Evolutionary conservation across 2,888 invertebrate species (phyloP).

Genomic region (Sarcophaga rosellei): DNA sequence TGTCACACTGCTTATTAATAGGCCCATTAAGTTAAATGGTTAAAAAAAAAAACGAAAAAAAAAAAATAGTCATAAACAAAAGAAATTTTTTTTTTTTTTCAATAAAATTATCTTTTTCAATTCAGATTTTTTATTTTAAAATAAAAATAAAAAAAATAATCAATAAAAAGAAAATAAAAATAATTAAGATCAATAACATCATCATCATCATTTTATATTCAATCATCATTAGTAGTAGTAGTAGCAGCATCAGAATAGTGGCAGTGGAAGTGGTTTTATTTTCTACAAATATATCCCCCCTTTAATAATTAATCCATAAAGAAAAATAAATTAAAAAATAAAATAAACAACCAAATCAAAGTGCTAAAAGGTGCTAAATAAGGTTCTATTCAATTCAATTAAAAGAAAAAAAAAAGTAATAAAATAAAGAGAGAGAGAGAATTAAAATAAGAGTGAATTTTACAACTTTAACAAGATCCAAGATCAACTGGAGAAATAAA

Average conservation of each 20-base stretch:
- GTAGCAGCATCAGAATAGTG: neutral
- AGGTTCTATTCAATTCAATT: neutral
- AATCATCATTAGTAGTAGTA: conserved; percentile 25
- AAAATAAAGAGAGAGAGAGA: neutral
- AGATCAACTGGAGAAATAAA: no score
- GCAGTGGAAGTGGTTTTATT: neutral
- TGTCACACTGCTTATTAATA: no score
- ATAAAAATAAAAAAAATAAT: conserved; percentile 15
- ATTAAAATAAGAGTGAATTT: neutral
- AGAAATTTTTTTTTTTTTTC: neutral
- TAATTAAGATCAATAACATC: conserved; percentile 56
- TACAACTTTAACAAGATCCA: no score
- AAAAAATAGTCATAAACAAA: conserved; percentile 1
- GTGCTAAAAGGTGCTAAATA: neutral
- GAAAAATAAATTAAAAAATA: conserved; percentile 3
- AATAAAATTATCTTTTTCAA: neutral
- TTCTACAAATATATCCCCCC: conserved; percentile 1
- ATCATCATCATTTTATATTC: conserved; percentile 26
- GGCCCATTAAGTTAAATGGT: neutral
- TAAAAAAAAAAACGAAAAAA: neutral
- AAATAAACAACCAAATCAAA: neutral
- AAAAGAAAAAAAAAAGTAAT: conserved; percentile 5
- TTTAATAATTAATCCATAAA: neutral
- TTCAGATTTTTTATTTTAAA: conserved; percentile 28
- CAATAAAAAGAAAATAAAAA: neutral